Evolutionary conservation across 2,888 invertebrate species (phyloP), one percentile per base, ranked within the genome.

Genomic region (Zootermopsis nevadensis): DNA sequence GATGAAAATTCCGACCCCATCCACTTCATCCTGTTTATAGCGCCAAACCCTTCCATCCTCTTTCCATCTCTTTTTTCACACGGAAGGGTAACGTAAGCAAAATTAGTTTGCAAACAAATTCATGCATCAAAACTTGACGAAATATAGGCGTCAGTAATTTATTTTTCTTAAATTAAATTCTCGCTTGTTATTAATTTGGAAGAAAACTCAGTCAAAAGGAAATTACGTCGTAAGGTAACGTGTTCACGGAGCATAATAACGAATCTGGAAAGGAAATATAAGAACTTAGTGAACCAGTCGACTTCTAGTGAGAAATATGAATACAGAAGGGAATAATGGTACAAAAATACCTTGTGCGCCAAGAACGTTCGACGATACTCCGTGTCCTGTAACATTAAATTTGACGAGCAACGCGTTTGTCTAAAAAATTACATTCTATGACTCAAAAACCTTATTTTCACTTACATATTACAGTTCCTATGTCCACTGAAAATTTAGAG

Each of bases 11-110:
- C n/a, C 22, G 66, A 33, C 19, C 76, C 38, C 48, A n/a, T 27
- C 72, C 35, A 3, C 77, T 79, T 19, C 55, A 60, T 66, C 31
- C 79, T 79, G 66, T 79, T 79, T 79, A 79, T 79, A 79, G 66
- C 79, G 55, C 53, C 53, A 69, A 69, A 30, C 22, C 33, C 69
- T 60, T 27, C 27, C 60, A 4, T 8, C 60, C 27, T 27, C 7
- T 12, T 60, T 27, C 60, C 60, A 60, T 60, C 60, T 12, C 27
- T 60, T 27, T 67, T 27, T 8, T 67, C 8, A 31, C 30, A 67
- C 30, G 67, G 67, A 67, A n/a, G 31, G 15, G 30, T 22, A 69
- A 69, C 69, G 69, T 69, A 22, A 31, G 33, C 69, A 69, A 69
- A 69, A 69, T 69, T 69, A 69, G 69, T 69, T 69, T 69, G 69